phyloP scores from a whole-genome alignment of 2,888 invertebrate species.

The Geophilus truncorum region DNA sequence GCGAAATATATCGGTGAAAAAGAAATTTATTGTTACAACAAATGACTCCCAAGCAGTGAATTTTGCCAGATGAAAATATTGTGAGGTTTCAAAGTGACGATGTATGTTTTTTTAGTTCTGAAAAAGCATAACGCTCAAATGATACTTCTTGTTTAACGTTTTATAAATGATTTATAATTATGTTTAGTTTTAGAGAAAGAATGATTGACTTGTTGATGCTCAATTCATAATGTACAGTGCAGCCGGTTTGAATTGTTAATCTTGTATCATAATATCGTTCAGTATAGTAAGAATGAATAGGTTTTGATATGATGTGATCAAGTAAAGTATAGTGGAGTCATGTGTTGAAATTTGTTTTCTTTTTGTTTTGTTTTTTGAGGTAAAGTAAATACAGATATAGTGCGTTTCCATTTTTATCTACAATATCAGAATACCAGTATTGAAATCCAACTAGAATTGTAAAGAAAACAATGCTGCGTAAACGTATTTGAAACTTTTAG shows the following conservation, averaged over 20 bases:
- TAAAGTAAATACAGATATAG: neutral
- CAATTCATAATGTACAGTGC: neutral
- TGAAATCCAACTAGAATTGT: neutral
- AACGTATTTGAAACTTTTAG: neutral
- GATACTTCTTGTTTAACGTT: neutral
- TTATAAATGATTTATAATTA: neutral
- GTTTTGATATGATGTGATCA: neutral
- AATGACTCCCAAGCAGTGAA: neutral
- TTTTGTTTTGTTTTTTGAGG: neutral
- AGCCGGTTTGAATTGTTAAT: neutral
- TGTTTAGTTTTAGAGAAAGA: neutral
- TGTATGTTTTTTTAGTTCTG: neutral
- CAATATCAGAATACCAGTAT: neutral
- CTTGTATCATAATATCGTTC: neutral
- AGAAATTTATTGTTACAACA: neutral
- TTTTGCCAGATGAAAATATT: neutral
- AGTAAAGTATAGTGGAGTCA: neutral
- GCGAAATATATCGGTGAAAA: neutral
- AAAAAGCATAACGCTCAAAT: neutral
- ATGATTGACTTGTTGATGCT: conserved; percentile 4
- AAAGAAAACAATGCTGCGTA: neutral
- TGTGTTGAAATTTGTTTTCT: neutral
- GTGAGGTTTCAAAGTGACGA: neutral
- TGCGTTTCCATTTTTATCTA: neutral
- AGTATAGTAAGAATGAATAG: neutral